These are phyloP conservation scores for Nycticebus coucang DNA, from an alignment of 2,113 vertebrate genomes.

Conservation along the genomic window DNA sequence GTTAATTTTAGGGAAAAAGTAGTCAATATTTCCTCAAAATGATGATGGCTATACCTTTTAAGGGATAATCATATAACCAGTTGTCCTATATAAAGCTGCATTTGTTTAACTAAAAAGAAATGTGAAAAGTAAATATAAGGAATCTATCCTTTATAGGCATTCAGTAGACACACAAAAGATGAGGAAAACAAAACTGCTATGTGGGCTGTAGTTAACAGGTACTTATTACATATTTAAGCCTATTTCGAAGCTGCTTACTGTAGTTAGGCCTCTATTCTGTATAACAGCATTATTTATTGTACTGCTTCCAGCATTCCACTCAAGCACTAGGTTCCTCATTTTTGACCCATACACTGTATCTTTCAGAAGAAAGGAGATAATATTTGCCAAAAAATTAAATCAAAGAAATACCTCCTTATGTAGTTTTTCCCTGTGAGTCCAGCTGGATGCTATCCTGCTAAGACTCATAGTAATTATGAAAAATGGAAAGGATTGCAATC, in stretches of 20 bases:
- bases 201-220: neutral
- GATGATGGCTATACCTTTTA: neutral
- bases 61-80: neutral
- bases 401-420: neutral
- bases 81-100: neutral
- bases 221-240: conserved; percentile 40
- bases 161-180: neutral
- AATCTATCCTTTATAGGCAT: neutral
- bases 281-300: neutral
- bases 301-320: neutral
- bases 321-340: neutral
- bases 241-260: conserved; percentile 6
- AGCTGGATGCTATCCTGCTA: neutral
- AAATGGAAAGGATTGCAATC: neutral
- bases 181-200: neutral
- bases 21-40: conserved; percentile 4
- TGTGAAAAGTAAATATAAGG: neutral
- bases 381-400: conserved; percentile 30
- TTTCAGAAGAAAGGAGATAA: conserved; percentile 19
- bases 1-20: neutral
- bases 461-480: neutral
- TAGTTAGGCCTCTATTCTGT: neutral
- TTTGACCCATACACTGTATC: neutral
- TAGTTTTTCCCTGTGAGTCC: neutral
- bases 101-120: conserved; percentile 46